A percentile compares a stretch with the other conserved stretches of the same genome.
These are phyloP conservation scores for Odobenus rosmarus DNA, from an alignment of 2,113 vertebrate genomes.

Conservation along the genomic window DNA sequence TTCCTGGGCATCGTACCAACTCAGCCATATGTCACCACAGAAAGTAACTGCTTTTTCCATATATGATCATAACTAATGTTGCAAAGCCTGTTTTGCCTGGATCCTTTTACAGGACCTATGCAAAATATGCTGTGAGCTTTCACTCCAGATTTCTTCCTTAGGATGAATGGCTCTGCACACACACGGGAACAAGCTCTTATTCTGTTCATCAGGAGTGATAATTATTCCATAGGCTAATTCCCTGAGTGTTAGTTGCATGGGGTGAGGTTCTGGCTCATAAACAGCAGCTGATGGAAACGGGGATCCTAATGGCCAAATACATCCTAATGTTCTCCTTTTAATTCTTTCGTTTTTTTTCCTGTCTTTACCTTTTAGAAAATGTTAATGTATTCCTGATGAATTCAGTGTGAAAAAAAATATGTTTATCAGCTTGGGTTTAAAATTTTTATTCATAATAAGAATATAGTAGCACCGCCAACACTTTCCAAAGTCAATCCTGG, in stretches of 20 bases:
- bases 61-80: slow-evolving; percentile 62
- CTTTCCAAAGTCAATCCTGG: not conserved
- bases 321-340: slow-evolving; percentile 70
- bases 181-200: not conserved
- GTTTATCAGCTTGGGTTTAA: slow-evolving; percentile 79
- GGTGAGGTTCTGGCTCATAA: slow-evolving; percentile 53
- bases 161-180: slow-evolving; percentile 41
- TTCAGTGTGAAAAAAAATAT: slow-evolving; percentile 82
- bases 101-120: slow-evolving; percentile 65
- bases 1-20: slow-evolving; percentile 70
- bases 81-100: slow-evolving; percentile 72
- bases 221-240: slow-evolving; percentile 63
- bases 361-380: slow-evolving; percentile 83
- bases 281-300: slow-evolving; percentile 39
- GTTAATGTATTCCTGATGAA: slow-evolving; percentile 84
- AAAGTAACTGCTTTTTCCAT: slow-evolving; percentile 70
- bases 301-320: slow-evolving; percentile 69
- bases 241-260: not conserved
- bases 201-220: slow-evolving; percentile 24
- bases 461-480: not conserved
- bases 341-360: slow-evolving; percentile 68
- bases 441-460: slow-evolving; percentile 78
- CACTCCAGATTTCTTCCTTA: slow-evolving; percentile 58
- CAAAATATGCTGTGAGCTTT: slow-evolving; percentile 62
- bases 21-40: slow-evolving; percentile 74